phyloP scores from a whole-genome alignment of 2,113 vertebrate genomes.

The Pelvicachromis taeniatus region DNA sequence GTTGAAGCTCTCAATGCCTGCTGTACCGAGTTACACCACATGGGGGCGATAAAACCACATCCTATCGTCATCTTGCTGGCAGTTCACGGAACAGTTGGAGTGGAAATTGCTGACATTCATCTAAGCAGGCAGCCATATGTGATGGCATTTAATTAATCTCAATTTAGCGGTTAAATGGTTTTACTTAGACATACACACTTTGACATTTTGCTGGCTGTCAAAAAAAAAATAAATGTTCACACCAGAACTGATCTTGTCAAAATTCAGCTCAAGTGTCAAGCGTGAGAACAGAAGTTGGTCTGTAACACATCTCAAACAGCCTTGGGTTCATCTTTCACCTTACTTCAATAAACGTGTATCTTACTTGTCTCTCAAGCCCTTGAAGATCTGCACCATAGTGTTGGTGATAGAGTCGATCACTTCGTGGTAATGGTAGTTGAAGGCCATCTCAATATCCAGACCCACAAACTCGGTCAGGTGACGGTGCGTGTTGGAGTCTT shows the following conservation, averaged over 20 bases:
- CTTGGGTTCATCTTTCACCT: neutral
- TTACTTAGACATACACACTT: neutral
- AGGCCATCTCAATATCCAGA: slow-evolving; percentile 98
- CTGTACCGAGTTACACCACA: slow-evolving; percentile 27
- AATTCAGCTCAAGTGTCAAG: neutral
- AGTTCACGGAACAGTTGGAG: neutral
- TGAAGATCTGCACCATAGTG: slow-evolving; percentile 98
- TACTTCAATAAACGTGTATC: neutral
- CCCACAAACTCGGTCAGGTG: slow-evolving; percentile 98
- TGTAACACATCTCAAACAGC: neutral
- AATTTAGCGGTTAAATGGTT: neutral
- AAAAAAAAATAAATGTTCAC: neutral
- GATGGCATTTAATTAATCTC: neutral
- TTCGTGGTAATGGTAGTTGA: slow-evolving; percentile 98
- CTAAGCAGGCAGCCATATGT: neutral
- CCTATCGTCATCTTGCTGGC: neutral
- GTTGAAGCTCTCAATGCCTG: neutral
- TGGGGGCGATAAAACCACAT: slow-evolving; percentile 48
- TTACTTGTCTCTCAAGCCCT: slow-evolving; percentile 94
- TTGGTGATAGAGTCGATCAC: slow-evolving; percentile 95
- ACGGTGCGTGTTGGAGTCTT: slow-evolving; percentile 97
- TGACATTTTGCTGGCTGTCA: neutral
- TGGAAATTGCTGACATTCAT: neutral
- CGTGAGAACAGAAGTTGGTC: neutral
- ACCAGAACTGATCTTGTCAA: neutral